These are phyloP conservation scores for Hololepta plana DNA, from an alignment of 2,888 invertebrate species.

Conservation along the genomic window DNA sequence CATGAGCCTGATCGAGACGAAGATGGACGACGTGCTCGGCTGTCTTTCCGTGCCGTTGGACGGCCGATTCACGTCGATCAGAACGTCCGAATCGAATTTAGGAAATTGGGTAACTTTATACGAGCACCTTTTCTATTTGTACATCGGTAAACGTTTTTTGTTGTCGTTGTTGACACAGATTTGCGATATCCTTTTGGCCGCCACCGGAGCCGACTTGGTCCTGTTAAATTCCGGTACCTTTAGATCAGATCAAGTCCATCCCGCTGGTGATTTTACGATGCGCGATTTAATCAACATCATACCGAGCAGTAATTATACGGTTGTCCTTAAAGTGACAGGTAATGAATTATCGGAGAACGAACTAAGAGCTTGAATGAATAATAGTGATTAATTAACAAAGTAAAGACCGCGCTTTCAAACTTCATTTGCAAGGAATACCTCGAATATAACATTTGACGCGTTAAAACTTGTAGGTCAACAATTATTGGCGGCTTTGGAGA, in stretches of 20 bases:
- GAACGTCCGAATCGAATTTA: constrained; percentile 75
- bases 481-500: constrained; percentile 58
- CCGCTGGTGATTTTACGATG: constrained; percentile 69
- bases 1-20: constrained; percentile 58
- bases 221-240: constrained; percentile 79
- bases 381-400: too few species aligned
- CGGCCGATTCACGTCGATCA: constrained; percentile 62
- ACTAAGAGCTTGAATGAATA: too few species aligned
- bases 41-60: constrained; percentile 74
- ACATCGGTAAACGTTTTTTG: constrained; percentile 3
- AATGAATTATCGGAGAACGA: constrained; percentile 9
- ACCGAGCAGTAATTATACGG: constrained; percentile 70
- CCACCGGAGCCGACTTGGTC: constrained; percentile 71
- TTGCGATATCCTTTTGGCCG: constrained; percentile 64
- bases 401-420: too few species aligned
- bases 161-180: constrained; percentile 22
- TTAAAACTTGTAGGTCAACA: constrained; percentile 40
- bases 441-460: too few species aligned
- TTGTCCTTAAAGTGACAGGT: constrained; percentile 58
- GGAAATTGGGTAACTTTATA: constrained; percentile 47
- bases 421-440: too few species aligned
- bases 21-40: constrained; percentile 70
- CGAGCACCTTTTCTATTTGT: not conserved
- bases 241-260: constrained; percentile 62
- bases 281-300: constrained; percentile 67